These are phyloP conservation scores for Microcebus jonahi DNA, from an alignment of 2,113 vertebrate species.

Conservation along the genomic window DNA sequence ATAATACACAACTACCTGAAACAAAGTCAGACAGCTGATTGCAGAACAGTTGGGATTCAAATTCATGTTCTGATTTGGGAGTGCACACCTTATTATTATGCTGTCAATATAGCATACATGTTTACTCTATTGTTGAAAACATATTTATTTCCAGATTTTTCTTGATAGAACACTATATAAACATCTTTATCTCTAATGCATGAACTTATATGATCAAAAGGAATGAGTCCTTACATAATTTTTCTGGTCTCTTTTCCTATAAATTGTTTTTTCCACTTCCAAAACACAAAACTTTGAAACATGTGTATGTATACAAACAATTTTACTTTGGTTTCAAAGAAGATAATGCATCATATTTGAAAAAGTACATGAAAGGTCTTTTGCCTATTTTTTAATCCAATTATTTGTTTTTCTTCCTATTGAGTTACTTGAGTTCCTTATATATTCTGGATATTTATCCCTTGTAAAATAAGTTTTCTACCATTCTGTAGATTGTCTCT, in stretches of 20 bases:
- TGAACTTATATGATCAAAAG: background rate
- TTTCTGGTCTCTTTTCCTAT: background rate
- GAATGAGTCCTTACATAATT: background rate
- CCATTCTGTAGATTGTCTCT: no score
- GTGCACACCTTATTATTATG: background rate
- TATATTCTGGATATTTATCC: no score
- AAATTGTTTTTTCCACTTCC: background rate
- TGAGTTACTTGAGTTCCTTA: no score
- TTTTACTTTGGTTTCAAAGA: background rate
- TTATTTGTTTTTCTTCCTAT: no score
- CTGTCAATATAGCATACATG: background rate
- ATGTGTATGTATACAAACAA: background rate
- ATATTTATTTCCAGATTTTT: background rate
- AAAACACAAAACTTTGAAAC: background rate
- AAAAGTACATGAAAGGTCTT: background rate
- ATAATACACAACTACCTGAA: background rate
- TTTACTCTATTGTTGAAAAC: no score
- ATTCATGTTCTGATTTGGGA: background rate
- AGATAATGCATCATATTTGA: background rate
- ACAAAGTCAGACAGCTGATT: background rate
- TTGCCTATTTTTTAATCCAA: background rate
- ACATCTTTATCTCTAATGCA: background rate
- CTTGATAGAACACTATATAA: background rate
- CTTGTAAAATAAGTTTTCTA: no score
- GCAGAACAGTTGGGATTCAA: background rate